Percentiles rank a stretch among this genome's conserved stretches.
Conservation (phyloP, 1,140 invertebrate genomes). For the Aphelenchoides avenae region DNA sequence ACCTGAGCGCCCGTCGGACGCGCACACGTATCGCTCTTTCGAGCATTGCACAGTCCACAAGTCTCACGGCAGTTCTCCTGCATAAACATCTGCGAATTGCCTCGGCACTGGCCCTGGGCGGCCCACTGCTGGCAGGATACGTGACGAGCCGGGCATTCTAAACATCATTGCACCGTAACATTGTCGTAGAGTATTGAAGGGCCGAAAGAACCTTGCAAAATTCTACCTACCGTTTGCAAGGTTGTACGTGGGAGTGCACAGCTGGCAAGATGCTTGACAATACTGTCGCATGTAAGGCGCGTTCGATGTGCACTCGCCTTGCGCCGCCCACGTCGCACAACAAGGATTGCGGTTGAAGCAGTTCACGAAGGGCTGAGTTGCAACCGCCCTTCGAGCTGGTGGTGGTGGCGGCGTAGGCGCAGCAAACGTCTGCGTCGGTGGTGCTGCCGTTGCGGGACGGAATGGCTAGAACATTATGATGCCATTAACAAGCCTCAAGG, state of each 20-base stretch:
- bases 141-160: conserved; percentile 35
- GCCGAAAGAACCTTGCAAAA: conserved; percentile 16
- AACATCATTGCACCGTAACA: conserved; percentile 24
- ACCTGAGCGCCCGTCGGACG: conserved; percentile 11
- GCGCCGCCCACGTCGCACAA: conserved; percentile 48
- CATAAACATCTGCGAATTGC: conserved; percentile 47
- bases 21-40: conserved; percentile 18
- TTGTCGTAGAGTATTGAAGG: conserved; percentile 3
- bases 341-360: conserved; percentile 55
- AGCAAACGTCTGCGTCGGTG: conserved; percentile 6
- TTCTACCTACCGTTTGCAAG: conserved; percentile 35
- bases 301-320: conserved; percentile 44
- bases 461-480: too few relatives aligned
- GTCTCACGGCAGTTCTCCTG: conserved; percentile 43
- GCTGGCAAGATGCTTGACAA: conserved; percentile 42
- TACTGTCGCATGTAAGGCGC: conserved; percentile 47
- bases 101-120: conserved; percentile 6
- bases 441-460: background rate
- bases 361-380: conserved; percentile 42
- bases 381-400: conserved; percentile 11
- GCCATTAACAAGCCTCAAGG: background rate
- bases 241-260: conserved; percentile 51
- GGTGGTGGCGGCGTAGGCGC: conserved; percentile 2
- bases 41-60: conserved; percentile 22
- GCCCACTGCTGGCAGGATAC: conserved; percentile 32